These are phyloP conservation scores for Conopomorpha cramerella DNA, from an alignment of 1,140 invertebrate genomes.

Conservation along the genomic window DNA sequence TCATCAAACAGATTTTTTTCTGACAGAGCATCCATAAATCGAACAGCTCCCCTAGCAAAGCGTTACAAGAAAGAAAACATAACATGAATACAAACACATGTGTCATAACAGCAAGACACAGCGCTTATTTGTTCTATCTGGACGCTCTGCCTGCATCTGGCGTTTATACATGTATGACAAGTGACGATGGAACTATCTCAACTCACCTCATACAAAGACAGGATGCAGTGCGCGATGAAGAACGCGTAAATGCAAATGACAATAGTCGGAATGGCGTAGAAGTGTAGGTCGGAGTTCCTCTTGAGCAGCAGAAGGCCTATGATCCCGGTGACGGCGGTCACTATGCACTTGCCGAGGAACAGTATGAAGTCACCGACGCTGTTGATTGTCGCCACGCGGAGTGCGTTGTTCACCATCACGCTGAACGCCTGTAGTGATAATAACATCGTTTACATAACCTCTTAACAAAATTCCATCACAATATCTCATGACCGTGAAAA, in stretches of 20 bases:
- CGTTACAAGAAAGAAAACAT: no score
- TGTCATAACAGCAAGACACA: no score
- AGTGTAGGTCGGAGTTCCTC: slow-evolving; percentile 72
- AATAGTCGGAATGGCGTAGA: slow-evolving; percentile 85
- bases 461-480: no score
- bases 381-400: slow-evolving; percentile 91
- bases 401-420: slow-evolving; percentile 79
- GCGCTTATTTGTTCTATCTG: no score
- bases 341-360: slow-evolving; percentile 89
- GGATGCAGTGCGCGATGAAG: slow-evolving; percentile 90
- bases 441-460: no score
- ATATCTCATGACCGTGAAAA: no score
- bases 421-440: slow-evolving; percentile 87
- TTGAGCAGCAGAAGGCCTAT: slow-evolving; percentile 76
- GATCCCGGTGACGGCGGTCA: slow-evolving; percentile 77
- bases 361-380: slow-evolving; percentile 93
- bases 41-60: no score
- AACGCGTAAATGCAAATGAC: slow-evolving; percentile 89
- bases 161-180: no score
- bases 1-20: no score
- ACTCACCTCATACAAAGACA: slow-evolving; percentile 90
- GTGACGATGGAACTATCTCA: slow-evolving; percentile 2
- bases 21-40: no score
- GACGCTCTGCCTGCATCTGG: no score
- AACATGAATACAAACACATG: no score